A percentile compares a stretch with the other conserved stretches of the same genome.
phyloP scores from a whole-genome alignment of 1,140 invertebrate genomes.

The Chionoecetes opilio region DNA sequence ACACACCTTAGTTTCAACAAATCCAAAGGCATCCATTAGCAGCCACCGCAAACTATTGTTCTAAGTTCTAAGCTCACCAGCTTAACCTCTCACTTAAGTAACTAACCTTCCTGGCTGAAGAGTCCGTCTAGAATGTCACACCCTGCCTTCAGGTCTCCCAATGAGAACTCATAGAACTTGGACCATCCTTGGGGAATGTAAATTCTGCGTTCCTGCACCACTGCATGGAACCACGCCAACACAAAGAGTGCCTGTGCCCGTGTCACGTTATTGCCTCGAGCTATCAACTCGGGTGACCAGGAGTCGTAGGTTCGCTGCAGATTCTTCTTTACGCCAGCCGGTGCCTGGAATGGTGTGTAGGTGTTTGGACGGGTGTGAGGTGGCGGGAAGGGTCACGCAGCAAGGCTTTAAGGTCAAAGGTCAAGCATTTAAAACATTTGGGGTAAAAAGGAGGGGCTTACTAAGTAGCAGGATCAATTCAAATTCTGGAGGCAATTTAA shows the following conservation, averaged over 20 bases:
- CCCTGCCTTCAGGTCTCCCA: constrained; percentile 92
- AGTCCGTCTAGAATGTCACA: constrained; percentile 89
- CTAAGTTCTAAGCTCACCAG: neutral
- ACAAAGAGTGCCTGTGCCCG: constrained; percentile 87
- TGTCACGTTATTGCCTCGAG: constrained; percentile 84
- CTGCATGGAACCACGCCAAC: constrained; percentile 92
- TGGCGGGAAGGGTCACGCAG: too few species aligned
- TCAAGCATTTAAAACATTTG: too few species aligned
- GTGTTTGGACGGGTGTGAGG: too few species aligned
- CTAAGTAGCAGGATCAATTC: too few species aligned
- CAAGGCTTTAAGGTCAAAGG: too few species aligned
- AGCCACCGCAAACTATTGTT: neutral
- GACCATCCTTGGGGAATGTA: constrained; percentile 95
- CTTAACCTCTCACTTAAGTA: neutral
- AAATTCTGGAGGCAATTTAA: too few species aligned
- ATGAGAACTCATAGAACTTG: constrained; percentile 95
- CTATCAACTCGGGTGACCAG: constrained; percentile 86
- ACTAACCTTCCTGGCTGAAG: constrained; percentile 83
- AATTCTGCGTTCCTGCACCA: constrained; percentile 93
- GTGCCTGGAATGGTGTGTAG: constrained; percentile 84
- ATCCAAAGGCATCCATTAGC: too few species aligned
- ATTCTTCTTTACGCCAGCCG: constrained; percentile 88
- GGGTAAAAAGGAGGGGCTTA: too few species aligned
- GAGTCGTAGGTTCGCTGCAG: constrained; percentile 86
- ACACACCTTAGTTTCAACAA: constrained; percentile 22